phyloP scores from a whole-genome alignment of 2,888 invertebrate genomes.

The Stenodema calcarata region DNA sequence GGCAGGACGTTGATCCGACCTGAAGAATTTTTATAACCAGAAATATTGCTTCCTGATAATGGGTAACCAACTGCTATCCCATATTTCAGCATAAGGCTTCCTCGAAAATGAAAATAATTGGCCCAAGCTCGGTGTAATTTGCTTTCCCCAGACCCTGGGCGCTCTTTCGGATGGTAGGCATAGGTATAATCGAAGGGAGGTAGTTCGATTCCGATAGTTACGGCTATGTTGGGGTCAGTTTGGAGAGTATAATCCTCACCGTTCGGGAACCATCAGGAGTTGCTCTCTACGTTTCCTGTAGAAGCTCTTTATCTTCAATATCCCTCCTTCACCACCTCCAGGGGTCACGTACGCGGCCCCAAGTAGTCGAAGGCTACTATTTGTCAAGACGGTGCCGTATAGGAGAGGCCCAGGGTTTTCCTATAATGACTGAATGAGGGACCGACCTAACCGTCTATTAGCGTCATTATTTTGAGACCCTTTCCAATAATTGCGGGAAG shows the following conservation, averaged over 20 bases:
- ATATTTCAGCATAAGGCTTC: neutral
- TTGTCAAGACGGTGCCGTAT: constrained; percentile 26
- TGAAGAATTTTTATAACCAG: neutral
- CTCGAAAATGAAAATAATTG: neutral
- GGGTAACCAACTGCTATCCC: neutral
- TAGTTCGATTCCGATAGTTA: neutral
- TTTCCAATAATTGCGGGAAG: constrained; percentile 48
- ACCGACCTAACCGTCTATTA: constrained; percentile 42
- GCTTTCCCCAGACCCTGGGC: neutral
- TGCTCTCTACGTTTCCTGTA: neutral
- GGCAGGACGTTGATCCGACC: no score
- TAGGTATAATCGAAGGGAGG: neutral
- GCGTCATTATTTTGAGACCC: constrained; percentile 40
- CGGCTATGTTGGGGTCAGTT: neutral
- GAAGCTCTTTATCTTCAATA: neutral
- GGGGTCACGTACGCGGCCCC: constrained; percentile 4
- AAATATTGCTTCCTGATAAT: neutral
- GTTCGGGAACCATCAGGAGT: neutral
- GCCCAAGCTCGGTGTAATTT: neutral
- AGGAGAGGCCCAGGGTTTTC: neutral
- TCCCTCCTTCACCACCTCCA: neutral
- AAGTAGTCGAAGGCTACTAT: constrained; percentile 30
- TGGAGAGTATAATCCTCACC: neutral
- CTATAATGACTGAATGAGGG: constrained; percentile 45
- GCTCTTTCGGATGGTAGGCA: neutral